Percentiles rank a stretch among this genome's conserved stretches.
phyloP scores from a whole-genome alignment of 1,140 invertebrate species.

The Lerema accius region DNA sequence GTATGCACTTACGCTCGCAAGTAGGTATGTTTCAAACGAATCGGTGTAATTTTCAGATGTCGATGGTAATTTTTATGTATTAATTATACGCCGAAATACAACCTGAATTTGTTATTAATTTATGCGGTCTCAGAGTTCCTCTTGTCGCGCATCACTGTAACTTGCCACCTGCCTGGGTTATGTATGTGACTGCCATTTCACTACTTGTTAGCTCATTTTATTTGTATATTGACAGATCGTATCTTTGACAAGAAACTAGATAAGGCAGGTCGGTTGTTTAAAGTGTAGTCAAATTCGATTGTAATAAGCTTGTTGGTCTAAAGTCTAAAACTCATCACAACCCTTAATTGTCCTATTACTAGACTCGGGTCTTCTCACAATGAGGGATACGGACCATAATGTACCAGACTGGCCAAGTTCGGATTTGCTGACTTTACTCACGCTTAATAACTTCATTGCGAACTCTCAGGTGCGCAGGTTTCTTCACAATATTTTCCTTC shows the following conservation, averaged over 20 bases:
- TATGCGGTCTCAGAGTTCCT: constrained; percentile 30
- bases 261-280: not conserved
- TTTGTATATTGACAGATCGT: constrained; percentile 15
- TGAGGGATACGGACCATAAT: too few species aligned
- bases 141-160: constrained; percentile 36
- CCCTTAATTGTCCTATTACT: too few species aligned
- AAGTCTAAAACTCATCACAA: not conserved
- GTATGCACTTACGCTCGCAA: constrained; percentile 60
- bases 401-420: too few species aligned
- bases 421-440: too few species aligned
- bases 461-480: too few species aligned
- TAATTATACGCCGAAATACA: constrained; percentile 45
- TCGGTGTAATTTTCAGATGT: constrained; percentile 64
- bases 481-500: too few species aligned
- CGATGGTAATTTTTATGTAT: constrained; percentile 54
- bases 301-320: not conserved
- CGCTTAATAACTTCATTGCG: too few species aligned
- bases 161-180: constrained; percentile 38
- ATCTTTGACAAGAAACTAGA: constrained; percentile 1
- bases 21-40: constrained; percentile 54
- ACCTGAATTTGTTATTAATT: constrained; percentile 37
- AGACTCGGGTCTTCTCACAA: too few species aligned
- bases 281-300: not conserved
- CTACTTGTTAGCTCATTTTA: constrained; percentile 26
- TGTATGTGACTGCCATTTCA: constrained; percentile 23